Evolutionary conservation across 2,888 invertebrate species (phyloP).

Genomic region (Nasonia oneida): DNA sequence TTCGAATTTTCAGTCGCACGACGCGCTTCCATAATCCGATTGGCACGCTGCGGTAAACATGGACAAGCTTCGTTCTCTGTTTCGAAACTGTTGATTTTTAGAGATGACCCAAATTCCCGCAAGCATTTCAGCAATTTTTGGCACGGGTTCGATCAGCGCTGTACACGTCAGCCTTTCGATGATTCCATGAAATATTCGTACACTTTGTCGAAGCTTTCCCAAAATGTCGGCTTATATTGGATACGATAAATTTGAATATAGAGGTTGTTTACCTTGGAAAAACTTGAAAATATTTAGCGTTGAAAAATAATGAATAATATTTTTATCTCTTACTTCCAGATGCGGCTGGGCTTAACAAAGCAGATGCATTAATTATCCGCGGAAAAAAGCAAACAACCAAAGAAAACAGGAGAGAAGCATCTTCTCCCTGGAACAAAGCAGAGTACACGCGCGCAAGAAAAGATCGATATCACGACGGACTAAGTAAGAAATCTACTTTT

Average conservation of each 20-base stretch:
- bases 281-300: neutral
- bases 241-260: neutral
- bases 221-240: neutral
- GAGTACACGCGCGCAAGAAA: neutral
- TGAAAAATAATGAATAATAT: neutral
- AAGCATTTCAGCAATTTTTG: slow-evolving; percentile 33
- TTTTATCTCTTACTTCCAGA: neutral
- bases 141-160: neutral
- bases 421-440: neutral
- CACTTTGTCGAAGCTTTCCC: neutral
- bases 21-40: slow-evolving; percentile 12
- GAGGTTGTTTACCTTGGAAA: neutral
- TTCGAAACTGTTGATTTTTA: slow-evolving; percentile 18
- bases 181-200: neutral
- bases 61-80: neutral
- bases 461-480: neutral
- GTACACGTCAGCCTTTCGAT: neutral
- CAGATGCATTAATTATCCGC: no score
- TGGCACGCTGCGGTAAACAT: slow-evolving; percentile 12
- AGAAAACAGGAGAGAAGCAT: neutral
- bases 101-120: slow-evolving; percentile 36
- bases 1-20: neutral
- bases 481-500: slow-evolving; percentile 34
- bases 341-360: no score
- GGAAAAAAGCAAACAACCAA: neutral